phyloP scores from a whole-genome alignment of 1,140 invertebrate genomes.

The Helicorthomorpha holstii region DNA sequence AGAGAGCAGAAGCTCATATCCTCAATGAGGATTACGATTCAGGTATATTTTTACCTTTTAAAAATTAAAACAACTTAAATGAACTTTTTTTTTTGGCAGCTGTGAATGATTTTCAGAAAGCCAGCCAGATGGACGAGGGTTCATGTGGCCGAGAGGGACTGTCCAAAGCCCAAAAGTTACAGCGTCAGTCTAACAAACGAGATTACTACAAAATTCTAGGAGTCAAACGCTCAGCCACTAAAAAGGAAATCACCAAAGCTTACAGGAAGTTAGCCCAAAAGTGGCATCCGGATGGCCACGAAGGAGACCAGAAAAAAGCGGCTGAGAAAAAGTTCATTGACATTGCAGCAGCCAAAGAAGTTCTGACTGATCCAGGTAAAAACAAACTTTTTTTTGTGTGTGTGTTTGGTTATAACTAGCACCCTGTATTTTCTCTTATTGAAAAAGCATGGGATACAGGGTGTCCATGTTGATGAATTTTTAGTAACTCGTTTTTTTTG shows the following conservation, averaged over 20 bases:
- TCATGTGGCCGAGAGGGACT: constrained; percentile 76
- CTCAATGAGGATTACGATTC: constrained; percentile 81
- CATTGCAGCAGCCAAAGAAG: constrained; percentile 97
- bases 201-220: constrained; percentile 98
- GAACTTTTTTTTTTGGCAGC: constrained; percentile 37
- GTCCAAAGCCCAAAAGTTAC: constrained; percentile 72
- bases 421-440: no score
- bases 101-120: constrained; percentile 68
- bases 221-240: constrained; percentile 66
- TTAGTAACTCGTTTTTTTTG: constrained; percentile 6
- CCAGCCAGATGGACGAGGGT: constrained; percentile 64
- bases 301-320: constrained; percentile 65
- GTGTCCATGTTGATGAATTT: constrained; percentile 13
- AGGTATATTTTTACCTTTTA: constrained; percentile 33
- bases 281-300: constrained; percentile 97
- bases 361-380: constrained; percentile 49
- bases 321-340: constrained; percentile 98
- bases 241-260: constrained; percentile 88
- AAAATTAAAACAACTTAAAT: not conserved
- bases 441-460: no score
- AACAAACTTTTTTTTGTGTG: not conserved
- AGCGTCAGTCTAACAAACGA: constrained; percentile 79
- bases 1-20: constrained; percentile 82
- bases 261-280: constrained; percentile 93
- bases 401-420: no score